A percentile compares a stretch with the other conserved stretches of the same genome.
Evolutionary conservation across 2,113 vertebrate species (phyloP).

Genomic region (Pseudorectes ferrugineus): DNA sequence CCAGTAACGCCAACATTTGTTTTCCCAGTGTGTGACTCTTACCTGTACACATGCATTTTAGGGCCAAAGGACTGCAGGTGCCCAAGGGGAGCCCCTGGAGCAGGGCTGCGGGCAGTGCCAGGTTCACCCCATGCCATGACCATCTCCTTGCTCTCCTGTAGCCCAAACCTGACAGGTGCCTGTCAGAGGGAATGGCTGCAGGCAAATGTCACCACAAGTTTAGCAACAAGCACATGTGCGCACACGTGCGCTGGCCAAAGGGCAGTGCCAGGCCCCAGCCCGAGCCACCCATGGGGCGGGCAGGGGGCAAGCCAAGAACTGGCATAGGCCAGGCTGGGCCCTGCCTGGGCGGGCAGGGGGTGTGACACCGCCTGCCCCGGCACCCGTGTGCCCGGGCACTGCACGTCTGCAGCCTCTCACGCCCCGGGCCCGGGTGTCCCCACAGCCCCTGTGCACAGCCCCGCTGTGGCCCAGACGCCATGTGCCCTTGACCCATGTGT

Average conservation of each 20-base stretch:
- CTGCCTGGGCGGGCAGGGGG: background rate
- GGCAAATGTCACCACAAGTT: background rate
- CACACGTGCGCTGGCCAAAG: background rate
- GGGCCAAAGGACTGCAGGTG: background rate
- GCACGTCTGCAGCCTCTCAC: rapidly evolving
- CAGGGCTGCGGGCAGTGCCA: rapidly evolving
- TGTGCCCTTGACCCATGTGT: background rate
- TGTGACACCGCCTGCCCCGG: background rate
- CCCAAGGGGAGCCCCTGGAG: background rate
- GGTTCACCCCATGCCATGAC: rapidly evolving
- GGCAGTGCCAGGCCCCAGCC: background rate
- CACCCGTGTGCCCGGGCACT: background rate
- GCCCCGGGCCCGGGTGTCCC: background rate
- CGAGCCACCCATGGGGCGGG: too few species aligned
- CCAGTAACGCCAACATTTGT: rapidly evolving
- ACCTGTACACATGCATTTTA: background rate
- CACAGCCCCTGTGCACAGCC: background rate
- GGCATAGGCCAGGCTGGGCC: background rate
- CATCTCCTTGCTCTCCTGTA: rapidly evolving
- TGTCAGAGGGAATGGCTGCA: background rate
- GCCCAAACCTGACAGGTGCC: background rate
- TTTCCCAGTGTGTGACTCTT: background rate
- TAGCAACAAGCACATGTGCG: background rate
- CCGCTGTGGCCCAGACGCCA: rapidly evolving
- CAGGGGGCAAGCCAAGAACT: rapidly evolving